A percentile compares a stretch with the other conserved stretches of the same genome.
Evolutionary conservation across 1,140 invertebrate species (phyloP).

Genomic region (Bombus balteatus): DNA sequence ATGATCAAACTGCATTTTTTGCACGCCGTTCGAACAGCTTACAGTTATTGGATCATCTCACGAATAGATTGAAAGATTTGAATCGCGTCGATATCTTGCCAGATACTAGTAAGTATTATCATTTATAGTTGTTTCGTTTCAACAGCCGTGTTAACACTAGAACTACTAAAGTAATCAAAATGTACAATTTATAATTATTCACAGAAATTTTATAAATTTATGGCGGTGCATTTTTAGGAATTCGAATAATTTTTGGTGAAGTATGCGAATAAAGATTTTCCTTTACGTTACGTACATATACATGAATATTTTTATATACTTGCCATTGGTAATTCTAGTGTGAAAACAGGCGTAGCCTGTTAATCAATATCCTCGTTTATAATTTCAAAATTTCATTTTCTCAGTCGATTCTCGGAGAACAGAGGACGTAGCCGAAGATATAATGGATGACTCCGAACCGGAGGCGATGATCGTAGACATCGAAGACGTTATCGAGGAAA

Average conservation of each 20-base stretch:
- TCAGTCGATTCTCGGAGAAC: constrained; percentile 68
- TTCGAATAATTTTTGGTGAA: no score
- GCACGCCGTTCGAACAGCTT: constrained; percentile 87
- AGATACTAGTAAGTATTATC: constrained; percentile 40
- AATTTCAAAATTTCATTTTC: background rate
- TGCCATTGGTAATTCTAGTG: no score
- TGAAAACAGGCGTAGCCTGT: background rate
- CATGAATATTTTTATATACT: no score
- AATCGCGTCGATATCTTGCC: background rate
- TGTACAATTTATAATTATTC: background rate
- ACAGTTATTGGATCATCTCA: constrained; percentile 26
- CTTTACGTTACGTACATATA: no score
- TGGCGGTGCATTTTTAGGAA: background rate
- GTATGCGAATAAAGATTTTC: no score
- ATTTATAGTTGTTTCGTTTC: background rate
- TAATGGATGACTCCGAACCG: constrained; percentile 83
- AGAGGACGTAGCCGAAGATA: constrained; percentile 66
- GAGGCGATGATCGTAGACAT: constrained; percentile 82
- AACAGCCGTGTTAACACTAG: background rate
- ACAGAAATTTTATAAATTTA: background rate
- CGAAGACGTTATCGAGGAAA: constrained; percentile 82
- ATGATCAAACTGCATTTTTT: constrained; percentile 66
- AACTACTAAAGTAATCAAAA: background rate
- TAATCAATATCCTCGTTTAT: background rate
- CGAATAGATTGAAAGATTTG: constrained; percentile 14